Evolutionary conservation across 2,797 vertebrate genomes (phyloP).

Genomic region (Artibeus lituratus): DNA sequence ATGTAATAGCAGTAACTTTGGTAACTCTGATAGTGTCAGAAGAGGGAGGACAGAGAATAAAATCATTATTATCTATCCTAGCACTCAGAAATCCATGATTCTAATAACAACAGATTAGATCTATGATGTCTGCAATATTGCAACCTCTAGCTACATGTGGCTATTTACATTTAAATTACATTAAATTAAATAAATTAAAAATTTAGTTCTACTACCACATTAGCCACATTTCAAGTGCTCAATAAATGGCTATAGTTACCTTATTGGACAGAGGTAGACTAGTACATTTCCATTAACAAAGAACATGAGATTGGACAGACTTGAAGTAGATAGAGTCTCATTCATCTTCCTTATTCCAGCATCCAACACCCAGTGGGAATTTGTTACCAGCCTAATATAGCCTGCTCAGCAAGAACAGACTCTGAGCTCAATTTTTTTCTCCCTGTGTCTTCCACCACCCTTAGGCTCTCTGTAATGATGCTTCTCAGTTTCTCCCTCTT

Average conservation of each 20-base stretch:
- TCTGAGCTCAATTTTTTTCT: neutral
- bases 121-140: neutral
- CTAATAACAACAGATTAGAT: too few relatives aligned
- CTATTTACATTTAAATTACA: neutral
- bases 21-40: neutral
- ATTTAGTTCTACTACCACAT: neutral
- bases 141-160: neutral
- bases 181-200: neutral
- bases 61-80: neutral
- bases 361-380: neutral
- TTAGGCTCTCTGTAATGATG: neutral
- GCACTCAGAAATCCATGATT: neutral
- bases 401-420: neutral
- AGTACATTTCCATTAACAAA: neutral
- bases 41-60: neutral
- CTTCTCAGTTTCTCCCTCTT: neutral
- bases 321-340: neutral
- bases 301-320: neutral
- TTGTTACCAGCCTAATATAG: neutral
- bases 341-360: neutral
- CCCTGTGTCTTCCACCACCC: neutral
- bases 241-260: neutral
- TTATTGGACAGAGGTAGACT: neutral
- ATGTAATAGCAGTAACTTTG: neutral
- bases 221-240: neutral